A percentile compares a stretch with the other conserved stretches of the same genome.
Conservation (phyloP, 2,113 vertebrate species). For the Dendrocopos noguchii region DNA sequence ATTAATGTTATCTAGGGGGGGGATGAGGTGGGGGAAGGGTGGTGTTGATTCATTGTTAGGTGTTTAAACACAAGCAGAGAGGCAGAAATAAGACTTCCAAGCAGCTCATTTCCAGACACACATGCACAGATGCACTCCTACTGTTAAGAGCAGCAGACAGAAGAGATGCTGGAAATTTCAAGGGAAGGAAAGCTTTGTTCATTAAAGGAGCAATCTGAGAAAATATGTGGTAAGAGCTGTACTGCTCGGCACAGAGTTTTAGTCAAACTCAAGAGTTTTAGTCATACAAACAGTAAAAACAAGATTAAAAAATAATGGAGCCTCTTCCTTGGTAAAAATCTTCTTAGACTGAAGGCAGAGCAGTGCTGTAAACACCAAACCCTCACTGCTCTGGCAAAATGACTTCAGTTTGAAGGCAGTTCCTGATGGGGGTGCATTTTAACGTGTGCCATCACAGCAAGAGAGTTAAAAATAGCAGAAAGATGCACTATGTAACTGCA, state of each 20-base stretch:
- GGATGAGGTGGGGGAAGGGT: background rate
- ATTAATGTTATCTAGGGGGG: background rate
- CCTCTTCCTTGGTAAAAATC: background rate
- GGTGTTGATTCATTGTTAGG: background rate
- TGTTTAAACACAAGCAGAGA: background rate
- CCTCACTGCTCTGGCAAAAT: background rate
- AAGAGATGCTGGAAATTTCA: background rate
- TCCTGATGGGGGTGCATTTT: background rate
- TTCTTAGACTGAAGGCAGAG: background rate
- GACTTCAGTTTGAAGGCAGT: background rate
- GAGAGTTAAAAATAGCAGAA: background rate
- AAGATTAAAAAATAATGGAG: rapidly evolving
- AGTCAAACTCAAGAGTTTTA: background rate
- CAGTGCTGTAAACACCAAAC: background rate
- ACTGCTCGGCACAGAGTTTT: background rate
- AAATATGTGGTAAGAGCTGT: background rate
- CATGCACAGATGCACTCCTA: background rate
- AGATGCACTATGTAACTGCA: background rate
- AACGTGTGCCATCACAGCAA: background rate
- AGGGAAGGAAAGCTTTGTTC: background rate
- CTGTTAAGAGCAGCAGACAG: background rate
- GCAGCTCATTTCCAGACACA: background rate
- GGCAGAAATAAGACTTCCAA: background rate
- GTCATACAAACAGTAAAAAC: background rate
- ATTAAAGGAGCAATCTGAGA: background rate